phyloP scores from a whole-genome alignment of 2,888 invertebrate genomes.

The Dastarcus helophoroides region DNA sequence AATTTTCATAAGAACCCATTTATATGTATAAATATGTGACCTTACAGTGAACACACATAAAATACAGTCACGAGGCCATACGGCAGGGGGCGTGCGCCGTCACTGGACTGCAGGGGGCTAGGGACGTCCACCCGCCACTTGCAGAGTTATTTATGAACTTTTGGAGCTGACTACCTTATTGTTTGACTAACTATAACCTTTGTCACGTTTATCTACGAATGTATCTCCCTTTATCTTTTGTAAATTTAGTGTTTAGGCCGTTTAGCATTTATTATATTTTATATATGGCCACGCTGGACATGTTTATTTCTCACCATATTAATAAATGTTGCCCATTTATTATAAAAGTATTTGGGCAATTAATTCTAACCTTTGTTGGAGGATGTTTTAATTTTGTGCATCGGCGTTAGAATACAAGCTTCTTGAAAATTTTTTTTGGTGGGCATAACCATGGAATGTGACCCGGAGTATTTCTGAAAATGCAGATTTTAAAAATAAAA shows the following conservation, averaged over 20 bases:
- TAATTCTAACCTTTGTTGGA: not conserved
- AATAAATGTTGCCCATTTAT: not conserved
- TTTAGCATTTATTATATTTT: slow-evolving; percentile 31
- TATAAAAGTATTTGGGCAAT: not conserved
- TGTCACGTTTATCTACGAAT: slow-evolving; percentile 37
- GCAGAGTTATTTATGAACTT: slow-evolving; percentile 36
- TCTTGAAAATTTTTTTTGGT: too few species aligned
- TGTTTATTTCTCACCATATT: slow-evolving; percentile 19
- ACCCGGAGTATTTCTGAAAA: too few species aligned
- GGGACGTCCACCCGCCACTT: slow-evolving; percentile 28
- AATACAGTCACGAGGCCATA: slow-evolving; percentile 21
- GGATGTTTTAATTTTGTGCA: too few species aligned
- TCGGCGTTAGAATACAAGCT: too few species aligned
- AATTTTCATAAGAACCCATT: too few species aligned
- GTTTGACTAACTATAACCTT: slow-evolving; percentile 39
- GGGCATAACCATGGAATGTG: too few species aligned
- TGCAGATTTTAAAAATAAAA: too few species aligned
- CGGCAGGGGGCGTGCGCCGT: slow-evolving; percentile 18
- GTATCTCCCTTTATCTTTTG: slow-evolving; percentile 37
- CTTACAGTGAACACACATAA: too few species aligned
- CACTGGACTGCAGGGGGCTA: slow-evolving; percentile 24
- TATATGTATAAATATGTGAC: too few species aligned
- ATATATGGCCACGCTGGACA: slow-evolving; percentile 16
- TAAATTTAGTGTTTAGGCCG: slow-evolving; percentile 37
- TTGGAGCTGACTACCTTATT: slow-evolving; percentile 36